A percentile compares a stretch with the other conserved stretches of the same genome.
Evolutionary conservation across 2,113 vertebrate species (phyloP).

Genomic region (Copsychus sechellarum): DNA sequence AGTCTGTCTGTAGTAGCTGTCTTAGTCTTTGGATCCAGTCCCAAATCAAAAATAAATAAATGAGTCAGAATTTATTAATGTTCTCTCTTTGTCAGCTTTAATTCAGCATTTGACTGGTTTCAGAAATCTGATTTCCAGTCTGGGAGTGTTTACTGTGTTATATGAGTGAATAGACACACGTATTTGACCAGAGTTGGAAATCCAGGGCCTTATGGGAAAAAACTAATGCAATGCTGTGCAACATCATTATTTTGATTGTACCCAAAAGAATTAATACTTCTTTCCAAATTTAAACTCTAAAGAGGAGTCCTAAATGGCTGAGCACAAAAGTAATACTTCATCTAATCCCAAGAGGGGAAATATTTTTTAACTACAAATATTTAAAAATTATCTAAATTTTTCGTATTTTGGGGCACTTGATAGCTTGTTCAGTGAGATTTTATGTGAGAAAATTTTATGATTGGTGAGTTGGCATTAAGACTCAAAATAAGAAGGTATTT

Average conservation of each 20-base stretch:
- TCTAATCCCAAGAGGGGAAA: neutral
- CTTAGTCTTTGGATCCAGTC: neutral
- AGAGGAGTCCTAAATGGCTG: neutral
- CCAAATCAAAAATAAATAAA: neutral
- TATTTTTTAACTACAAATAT: constrained; percentile 32
- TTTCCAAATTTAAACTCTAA: neutral
- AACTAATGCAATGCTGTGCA: neutral
- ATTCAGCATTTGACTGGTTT: neutral
- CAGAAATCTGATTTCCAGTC: neutral
- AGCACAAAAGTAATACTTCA: neutral
- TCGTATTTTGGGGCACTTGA: neutral
- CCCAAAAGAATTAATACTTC: neutral
- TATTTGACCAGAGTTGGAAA: neutral
- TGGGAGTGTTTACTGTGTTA: neutral
- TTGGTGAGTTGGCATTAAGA: neutral
- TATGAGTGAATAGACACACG: neutral
- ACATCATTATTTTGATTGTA: neutral
- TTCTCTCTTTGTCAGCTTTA: neutral
- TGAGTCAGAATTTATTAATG: neutral
- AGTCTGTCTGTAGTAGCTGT: neutral
- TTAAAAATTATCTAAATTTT: constrained; percentile 10
- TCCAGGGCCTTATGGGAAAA: neutral
- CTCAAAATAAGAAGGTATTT: neutral
- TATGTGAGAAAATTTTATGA: neutral
- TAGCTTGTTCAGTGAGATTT: neutral